A percentile compares a stretch with the other conserved stretches of the same genome.
Evolutionary conservation across 2,888 invertebrate species (phyloP).

Genomic region (Dendrolimus pini): DNA sequence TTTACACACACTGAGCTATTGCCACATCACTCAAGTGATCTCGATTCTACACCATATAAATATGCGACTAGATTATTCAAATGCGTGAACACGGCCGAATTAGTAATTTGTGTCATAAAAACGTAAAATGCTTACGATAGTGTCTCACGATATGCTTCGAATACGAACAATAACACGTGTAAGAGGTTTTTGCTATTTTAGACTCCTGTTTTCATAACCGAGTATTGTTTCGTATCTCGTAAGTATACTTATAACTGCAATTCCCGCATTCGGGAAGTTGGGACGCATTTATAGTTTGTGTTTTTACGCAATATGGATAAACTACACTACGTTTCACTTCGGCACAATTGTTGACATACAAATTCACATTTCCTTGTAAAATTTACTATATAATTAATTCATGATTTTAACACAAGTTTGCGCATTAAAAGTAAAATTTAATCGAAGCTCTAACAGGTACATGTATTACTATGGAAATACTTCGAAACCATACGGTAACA

Average conservation of each 20-base stretch:
- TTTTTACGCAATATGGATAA: neutral
- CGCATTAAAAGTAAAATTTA: too few species aligned
- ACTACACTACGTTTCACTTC: neutral
- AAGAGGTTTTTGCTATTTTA: neutral
- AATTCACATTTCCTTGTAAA: too few species aligned
- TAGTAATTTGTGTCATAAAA: neutral
- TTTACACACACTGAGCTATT: neutral
- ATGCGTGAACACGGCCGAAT: neutral
- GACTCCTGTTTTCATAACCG: neutral
- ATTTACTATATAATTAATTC: too few species aligned
- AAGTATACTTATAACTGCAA: too few species aligned
- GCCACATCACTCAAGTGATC: neutral
- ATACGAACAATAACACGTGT: neutral
- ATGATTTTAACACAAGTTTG: too few species aligned
- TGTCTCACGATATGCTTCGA: neutral
- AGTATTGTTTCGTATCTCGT: neutral
- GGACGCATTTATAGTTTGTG: too few species aligned
- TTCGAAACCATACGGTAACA: neutral
- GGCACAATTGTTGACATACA: neutral
- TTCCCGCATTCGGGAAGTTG: too few species aligned
- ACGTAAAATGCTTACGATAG: neutral
- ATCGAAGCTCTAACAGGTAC: too few species aligned
- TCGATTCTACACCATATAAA: neutral
- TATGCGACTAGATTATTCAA: neutral
- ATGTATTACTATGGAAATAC: neutral